Base-by-base conservation (phyloP, 2,888 invertebrate species). In the Parnassius smintheus region DNA sequence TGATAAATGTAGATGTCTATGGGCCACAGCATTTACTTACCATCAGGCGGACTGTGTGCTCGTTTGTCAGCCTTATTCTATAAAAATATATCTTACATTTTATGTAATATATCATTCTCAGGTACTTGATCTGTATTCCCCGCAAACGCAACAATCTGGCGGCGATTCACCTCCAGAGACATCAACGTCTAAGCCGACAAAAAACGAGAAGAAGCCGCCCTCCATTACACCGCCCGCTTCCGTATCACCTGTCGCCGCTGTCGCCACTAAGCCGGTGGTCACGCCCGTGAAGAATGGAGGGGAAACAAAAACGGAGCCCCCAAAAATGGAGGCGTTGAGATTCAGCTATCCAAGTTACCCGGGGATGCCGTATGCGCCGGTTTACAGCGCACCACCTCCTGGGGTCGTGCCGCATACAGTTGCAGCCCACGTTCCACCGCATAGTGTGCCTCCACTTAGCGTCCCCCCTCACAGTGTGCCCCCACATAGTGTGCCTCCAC, bases 111-210 rank as follows among this genome's bases (percentile, higher is more conserved):
- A 22, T 18, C 35, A 7, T 35, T 11, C 12, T 11, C 77, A 95
- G 91, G 95, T 95, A 11, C 85, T 99, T 68, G 99, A 99, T 86
- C 90, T 99, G 65, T 99, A 99, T 86, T 96, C 97, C 0, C 95
- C 96, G 72, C 93, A 96, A 67, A 92, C 93, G 58, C 92, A 94
- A 69, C 85, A 90, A 0, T 86, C 93, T 10, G 93, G 94, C 12
- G 93, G 93, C 0, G 95, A 95, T 62, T 94, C 96, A 69, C 96
- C 96, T 1, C 95, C 95, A 1, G 83, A 93, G 45, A 81, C 93
- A 35, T 77, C 91, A 1, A 67, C 75, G 1, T 56, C 66, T 3
- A 88, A 88, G 78, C 74, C 80, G 68, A 84, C 92, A 80, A 93
- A 93, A 87, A 93, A 93, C 78, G 93, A 93, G 72, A 93, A 93